Evolutionary conservation across 1,140 invertebrate species (phyloP).

Genomic region (Vollenhovia emeryi): DNA sequence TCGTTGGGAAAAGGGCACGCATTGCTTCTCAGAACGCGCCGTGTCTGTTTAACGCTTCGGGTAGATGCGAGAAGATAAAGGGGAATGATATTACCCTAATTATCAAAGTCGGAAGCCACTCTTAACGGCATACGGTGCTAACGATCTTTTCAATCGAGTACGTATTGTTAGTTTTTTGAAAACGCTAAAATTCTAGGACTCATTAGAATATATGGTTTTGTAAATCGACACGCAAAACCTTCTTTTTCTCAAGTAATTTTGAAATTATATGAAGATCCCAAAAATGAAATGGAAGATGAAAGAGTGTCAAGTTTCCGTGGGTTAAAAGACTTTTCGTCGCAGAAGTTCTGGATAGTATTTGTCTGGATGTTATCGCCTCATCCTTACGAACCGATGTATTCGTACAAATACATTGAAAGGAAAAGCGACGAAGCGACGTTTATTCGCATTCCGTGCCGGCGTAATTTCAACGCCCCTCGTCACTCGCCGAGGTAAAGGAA

Average conservation of each 20-base stretch:
- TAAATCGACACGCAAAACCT: not conserved
- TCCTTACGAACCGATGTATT: not conserved
- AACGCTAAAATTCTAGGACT: constrained; percentile 61
- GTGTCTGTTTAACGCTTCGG: constrained; percentile 22
- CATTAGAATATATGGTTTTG: not conserved
- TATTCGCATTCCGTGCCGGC: constrained; percentile 9
- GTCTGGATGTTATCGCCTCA: not conserved
- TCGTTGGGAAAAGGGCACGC: constrained; percentile 39
- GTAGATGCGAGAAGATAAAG: constrained; percentile 48
- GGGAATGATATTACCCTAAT: constrained; percentile 33
- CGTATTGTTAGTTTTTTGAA: constrained; percentile 24
- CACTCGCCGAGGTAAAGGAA: not conserved
- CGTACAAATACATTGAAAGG: not conserved
- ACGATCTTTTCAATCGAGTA: not conserved
- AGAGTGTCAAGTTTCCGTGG: not conserved
- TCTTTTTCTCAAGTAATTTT: not conserved
- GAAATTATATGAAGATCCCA: not conserved
- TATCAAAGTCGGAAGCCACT: constrained; percentile 1
- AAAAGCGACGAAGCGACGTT: constrained; percentile 7
- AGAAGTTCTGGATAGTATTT: not conserved
- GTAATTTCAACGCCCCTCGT: constrained; percentile 25
- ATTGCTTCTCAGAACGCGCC: constrained; percentile 44
- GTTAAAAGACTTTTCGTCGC: not conserved
- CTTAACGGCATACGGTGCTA: not conserved
- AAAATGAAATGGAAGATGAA: not conserved